Evolutionary conservation across 2,888 invertebrate genomes (phyloP).

Genomic region (Bombyx huttoni): DNA sequence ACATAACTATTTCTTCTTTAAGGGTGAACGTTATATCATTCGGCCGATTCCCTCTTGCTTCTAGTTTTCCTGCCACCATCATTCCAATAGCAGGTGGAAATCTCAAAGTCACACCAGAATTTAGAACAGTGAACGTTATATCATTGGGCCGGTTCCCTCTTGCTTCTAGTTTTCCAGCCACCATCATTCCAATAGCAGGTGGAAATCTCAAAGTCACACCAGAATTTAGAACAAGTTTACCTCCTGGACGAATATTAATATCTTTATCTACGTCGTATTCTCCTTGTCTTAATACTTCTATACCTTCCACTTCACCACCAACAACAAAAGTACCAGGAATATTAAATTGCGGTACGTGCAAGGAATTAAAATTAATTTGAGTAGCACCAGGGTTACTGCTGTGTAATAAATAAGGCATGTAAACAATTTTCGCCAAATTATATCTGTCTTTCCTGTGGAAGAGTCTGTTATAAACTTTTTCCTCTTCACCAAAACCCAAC

Average conservation of each 20-base stretch:
- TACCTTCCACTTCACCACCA: constrained; percentile 95
- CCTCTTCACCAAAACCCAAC: constrained; percentile 85
- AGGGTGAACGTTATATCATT: constrained; percentile 85
- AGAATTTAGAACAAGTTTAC: constrained; percentile 87
- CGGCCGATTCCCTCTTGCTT: constrained; percentile 84
- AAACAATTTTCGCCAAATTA: constrained; percentile 92
- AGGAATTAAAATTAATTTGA: constrained; percentile 81
- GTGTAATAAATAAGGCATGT: constrained; percentile 91
- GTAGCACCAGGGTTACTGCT: constrained; percentile 91
- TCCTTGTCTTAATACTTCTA: constrained; percentile 84
- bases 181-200: constrained; percentile 95
- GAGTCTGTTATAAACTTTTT: constrained; percentile 80
- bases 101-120: constrained; percentile 88
- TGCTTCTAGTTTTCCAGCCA: constrained; percentile 92
- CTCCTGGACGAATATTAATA: constrained; percentile 95
- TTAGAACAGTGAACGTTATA: constrained; percentile 84
- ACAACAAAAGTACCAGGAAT: constrained; percentile 79
- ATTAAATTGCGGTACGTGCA: constrained; percentile 85
- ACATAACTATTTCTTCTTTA: constrained; percentile 80
- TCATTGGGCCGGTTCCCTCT: constrained; percentile 84
- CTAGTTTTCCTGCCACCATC: constrained; percentile 94
- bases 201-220: constrained; percentile 93
- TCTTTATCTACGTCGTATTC: constrained; percentile 94
- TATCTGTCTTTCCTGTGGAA: constrained; percentile 93
- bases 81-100: constrained; percentile 96